These are phyloP conservation scores for Acleris literana DNA, from an alignment of 2,888 invertebrate species.

Conservation along the genomic window DNA sequence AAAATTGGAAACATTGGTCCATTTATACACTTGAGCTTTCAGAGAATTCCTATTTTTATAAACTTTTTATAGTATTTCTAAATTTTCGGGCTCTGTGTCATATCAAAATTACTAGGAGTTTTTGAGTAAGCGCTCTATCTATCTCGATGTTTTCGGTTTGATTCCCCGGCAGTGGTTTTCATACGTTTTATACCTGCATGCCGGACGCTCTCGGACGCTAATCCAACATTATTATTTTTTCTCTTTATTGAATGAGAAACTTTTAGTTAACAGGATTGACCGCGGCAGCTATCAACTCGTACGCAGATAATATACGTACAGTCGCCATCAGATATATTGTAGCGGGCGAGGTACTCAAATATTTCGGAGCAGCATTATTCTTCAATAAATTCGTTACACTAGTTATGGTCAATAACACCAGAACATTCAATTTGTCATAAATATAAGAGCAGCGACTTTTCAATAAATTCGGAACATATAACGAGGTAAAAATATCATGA, in stretches of 20 bases:
- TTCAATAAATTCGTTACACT: no score
- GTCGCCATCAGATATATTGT: no score
- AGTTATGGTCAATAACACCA: no score
- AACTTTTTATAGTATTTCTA: constrained; percentile 70
- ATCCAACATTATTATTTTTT: neutral
- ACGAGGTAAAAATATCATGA: no score
- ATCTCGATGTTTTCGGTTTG: constrained; percentile 54
- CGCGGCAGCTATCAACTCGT: no score
- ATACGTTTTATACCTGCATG: constrained; percentile 42
- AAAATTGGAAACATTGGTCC: constrained; percentile 67
- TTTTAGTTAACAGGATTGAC: neutral
- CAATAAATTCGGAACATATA: no score
- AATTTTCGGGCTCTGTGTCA: constrained; percentile 59
- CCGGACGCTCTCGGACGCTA: neutral
- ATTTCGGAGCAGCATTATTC: no score
- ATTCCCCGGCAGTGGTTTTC: constrained; percentile 57
- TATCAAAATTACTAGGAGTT: constrained; percentile 74
- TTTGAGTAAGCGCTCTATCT: constrained; percentile 53
- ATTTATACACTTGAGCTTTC: constrained; percentile 79
- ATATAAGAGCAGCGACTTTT: no score
- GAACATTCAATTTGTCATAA: no score
- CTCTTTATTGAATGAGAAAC: no score
- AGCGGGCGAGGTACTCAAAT: no score
- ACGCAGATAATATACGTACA: no score
- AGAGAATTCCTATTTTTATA: constrained; percentile 79